phyloP scores from a whole-genome alignment of 2,113 vertebrate species.

The Promerops cafer region DNA sequence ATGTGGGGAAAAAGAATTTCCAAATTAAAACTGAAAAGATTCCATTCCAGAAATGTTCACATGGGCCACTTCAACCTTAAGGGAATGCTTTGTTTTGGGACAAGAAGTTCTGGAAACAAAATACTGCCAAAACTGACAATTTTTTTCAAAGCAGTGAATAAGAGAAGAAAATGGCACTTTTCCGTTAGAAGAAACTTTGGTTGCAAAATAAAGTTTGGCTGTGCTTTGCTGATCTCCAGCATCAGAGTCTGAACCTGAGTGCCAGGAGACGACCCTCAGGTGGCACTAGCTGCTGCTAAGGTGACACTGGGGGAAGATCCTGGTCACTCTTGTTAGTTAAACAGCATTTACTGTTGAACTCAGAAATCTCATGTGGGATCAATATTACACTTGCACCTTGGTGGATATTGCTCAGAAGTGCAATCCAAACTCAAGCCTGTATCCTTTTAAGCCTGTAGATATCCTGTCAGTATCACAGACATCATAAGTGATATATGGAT shows the following conservation, averaged over 20 bases:
- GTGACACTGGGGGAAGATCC: neutral
- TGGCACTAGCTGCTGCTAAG: neutral
- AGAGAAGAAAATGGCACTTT: neutral
- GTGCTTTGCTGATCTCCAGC: neutral
- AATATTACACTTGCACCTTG: neutral
- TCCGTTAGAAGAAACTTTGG: neutral
- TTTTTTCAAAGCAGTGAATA: neutral
- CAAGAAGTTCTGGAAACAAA: constrained; percentile 29
- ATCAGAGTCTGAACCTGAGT: neutral
- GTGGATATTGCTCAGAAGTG: neutral
- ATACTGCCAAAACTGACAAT: neutral
- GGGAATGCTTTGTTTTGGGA: constrained; percentile 50
- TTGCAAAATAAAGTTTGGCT: neutral
- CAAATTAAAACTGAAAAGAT: constrained; percentile 39
- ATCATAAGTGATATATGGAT: neutral
- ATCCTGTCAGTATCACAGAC: neutral
- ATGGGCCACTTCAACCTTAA: constrained; percentile 37
- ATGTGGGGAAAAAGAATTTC: constrained; percentile 35
- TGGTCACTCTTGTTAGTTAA: neutral
- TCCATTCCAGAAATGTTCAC: neutral
- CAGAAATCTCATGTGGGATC: neutral
- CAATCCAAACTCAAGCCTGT: neutral
- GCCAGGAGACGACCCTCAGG: neutral
- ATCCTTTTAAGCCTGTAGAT: neutral
- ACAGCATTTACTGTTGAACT: neutral